Evolutionary conservation across 2,888 invertebrate genomes (phyloP), one percentile per base, ranked within the genome.

Genomic region (Cetonia aurata): DNA sequence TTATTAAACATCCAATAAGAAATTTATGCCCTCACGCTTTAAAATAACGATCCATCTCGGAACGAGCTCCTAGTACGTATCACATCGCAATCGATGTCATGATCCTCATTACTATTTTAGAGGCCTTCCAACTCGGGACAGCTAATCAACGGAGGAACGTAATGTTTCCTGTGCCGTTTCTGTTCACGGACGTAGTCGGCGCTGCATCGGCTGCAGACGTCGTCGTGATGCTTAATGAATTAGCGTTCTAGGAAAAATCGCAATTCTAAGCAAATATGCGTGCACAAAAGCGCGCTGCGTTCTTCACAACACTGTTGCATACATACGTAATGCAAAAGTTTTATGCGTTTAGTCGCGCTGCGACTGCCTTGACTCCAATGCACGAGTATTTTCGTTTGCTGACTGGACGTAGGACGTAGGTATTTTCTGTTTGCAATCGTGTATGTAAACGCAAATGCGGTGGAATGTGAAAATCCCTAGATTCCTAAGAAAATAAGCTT

Each of bases 281-380:
- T 17, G 52, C 12, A 19, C 25, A 13, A 46, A 19, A n/a, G 42
- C 19, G 19, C 13, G 41, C 42, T 13, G 41, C 17, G 57, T 19
- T 57, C 57, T 41, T 17, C 42, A 19, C 57, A 48, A 60, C 25
- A 60, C 15, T 55, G 67, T 55, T 67, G 44, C 67, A 44, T 67
- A 66, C 31, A 46, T 46, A 60, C 13, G 59, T 50, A 42, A 41
- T 44, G 19, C 33, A 52, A 50, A 57, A 41, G 42, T 15, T 57
- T 41, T 44, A 44, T 42, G 42, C 42, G 57, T 42, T 6, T 44
- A 15, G 55, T 33, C 55, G 6, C 3, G 55, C 37, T 10, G 37
- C 37, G 37, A 37, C 37, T 10, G 37, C 37, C 37, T 37, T 8
- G 6, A 37, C 37, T 37, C 8, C 37, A 6, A 37, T 37, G 8